Base-by-base conservation (phyloP, 64 coral and sea anemone species). In the Stichodactyla mertensii region DNA sequence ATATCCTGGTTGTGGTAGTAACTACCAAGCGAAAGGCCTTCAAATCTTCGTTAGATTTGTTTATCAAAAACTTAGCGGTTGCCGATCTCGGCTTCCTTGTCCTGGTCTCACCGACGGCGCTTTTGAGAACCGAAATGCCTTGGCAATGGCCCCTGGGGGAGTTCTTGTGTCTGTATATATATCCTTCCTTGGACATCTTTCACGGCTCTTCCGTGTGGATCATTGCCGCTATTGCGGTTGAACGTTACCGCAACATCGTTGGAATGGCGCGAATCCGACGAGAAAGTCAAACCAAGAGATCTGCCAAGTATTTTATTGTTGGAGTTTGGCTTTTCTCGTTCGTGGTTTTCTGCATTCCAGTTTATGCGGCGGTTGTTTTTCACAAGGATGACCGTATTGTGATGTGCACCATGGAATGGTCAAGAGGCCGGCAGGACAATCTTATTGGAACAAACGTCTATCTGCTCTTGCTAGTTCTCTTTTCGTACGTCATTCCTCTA, bases 401-500 rank as follows among this genome's bases (percentile, higher is more conserved):
- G 1, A 16, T 82, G 0, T 85, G 83, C 24, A 62, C 83, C 2
- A 3, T 85, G 56, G 16, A 23, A 3, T 85, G 55, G 55, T 20
- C 55, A 20, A 55, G 26, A 4, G 78, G 54, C 57, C 82, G 15
- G 5, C 19, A 60, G 19, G 54, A 64, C 15, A 60, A 85, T 14
- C 55, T 61, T 14, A 5, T 52, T 7, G 83, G 53, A 4, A 20
- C 15, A 23, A 36, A 81, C 53, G 12, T 64, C 7, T 91, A 86
- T 20, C 1, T 61, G 2, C 15, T 6, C 0, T 66, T 62, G 5
- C 7, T 86, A 14, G 57, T 52, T 60, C 9, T 80, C 11, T 56
- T 86, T 22, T 86, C 89, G 7, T 91, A 91, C 82, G 27, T 79
- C 61, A 10, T 91, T 6, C 89, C 89, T 5, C 84, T 91, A 55